phyloP scores from a whole-genome alignment of 2,888 invertebrate species.

The Camptogramma bilineatum region DNA sequence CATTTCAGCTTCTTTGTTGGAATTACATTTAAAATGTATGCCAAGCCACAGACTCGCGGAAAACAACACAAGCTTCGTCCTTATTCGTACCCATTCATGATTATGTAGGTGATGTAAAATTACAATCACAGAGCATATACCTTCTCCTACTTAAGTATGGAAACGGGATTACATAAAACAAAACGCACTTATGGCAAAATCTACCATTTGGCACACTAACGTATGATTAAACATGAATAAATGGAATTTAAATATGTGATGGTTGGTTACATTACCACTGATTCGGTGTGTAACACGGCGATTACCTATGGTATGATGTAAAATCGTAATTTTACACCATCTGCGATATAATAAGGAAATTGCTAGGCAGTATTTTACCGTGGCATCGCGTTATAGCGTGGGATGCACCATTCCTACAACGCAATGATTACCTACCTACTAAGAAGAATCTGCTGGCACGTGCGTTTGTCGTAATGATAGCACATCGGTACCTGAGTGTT shows the following conservation, averaged over 20 bases:
- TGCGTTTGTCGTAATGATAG: slow-evolving; percentile 31
- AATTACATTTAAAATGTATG: slow-evolving; percentile 36
- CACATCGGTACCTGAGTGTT: neutral
- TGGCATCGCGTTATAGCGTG: slow-evolving; percentile 56
- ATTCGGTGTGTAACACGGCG: slow-evolving; percentile 9
- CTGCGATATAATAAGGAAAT: slow-evolving; percentile 57
- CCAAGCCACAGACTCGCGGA: slow-evolving; percentile 21
- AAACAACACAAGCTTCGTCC: slow-evolving; percentile 3
- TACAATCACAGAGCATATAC: neutral
- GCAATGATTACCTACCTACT: slow-evolving; percentile 42
- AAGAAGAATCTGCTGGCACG: slow-evolving; percentile 37
- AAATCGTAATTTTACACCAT: slow-evolving; percentile 55
- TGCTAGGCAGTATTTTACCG: slow-evolving; percentile 52
- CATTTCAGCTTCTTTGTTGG: slow-evolving; percentile 30
- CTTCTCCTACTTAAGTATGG: neutral
- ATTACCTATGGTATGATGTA: slow-evolving; percentile 25
- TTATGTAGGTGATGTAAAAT: slow-evolving; percentile 11
- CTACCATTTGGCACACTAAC: neutral
- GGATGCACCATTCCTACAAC: slow-evolving; percentile 49
- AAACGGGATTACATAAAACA: neutral
- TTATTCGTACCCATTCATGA: slow-evolving; percentile 13
- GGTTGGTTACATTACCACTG: neutral
- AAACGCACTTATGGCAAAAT: neutral
- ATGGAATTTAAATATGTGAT: slow-evolving; percentile 2
- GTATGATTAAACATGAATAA: neutral